A percentile compares a stretch with the other conserved stretches of the same genome.
Evolutionary conservation across 2,888 invertebrate genomes (phyloP).

Genomic region (Phania funesta): DNA sequence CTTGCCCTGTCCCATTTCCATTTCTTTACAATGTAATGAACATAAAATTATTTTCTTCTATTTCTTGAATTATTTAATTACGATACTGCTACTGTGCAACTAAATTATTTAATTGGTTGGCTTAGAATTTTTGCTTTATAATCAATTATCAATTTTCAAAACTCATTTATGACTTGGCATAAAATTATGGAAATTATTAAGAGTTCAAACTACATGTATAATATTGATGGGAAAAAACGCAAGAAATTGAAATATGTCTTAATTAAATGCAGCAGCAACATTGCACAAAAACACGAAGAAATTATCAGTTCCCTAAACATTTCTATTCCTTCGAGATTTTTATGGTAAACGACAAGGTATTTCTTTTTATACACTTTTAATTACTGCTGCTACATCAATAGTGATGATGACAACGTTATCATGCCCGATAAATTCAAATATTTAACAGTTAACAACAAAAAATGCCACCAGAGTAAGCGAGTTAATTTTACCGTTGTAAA

Average conservation of each 20-base stretch:
- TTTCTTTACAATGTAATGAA: background rate
- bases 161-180: slow-evolving; percentile 37
- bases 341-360: background rate
- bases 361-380: background rate
- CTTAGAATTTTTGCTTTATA: slow-evolving; percentile 23
- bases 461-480: background rate
- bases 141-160: slow-evolving; percentile 44
- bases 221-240: slow-evolving; percentile 17
- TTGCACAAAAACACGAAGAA: background rate
- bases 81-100: background rate
- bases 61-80: background rate
- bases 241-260: background rate
- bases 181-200: slow-evolving; percentile 40
- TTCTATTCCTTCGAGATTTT: background rate
- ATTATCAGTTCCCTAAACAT: slow-evolving; percentile 48
- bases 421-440: slow-evolving; percentile 47
- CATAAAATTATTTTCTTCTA: background rate
- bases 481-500: background rate
- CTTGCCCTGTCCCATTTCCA: background rate
- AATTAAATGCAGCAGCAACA: background rate
- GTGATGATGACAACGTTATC: slow-evolving; percentile 22
- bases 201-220: slow-evolving; percentile 39
- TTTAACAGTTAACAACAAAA: slow-evolving; percentile 20
- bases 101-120: background rate
- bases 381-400: background rate